Base-by-base conservation (phyloP, 1,140 invertebrate species). In the Drosophila varians region DNA sequence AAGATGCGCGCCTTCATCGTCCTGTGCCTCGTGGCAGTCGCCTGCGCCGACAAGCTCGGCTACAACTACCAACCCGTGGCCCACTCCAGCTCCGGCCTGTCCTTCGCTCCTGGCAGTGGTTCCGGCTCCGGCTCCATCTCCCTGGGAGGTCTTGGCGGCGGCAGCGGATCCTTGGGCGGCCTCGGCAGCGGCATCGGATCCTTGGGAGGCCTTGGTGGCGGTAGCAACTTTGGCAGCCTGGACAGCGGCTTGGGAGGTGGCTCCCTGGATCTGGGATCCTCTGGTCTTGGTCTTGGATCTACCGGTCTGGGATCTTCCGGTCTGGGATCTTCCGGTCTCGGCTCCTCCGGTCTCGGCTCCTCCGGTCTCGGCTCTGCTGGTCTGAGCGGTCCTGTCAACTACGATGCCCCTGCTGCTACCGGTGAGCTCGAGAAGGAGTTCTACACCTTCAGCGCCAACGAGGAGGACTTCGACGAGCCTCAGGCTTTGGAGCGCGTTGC, bases 1-100 rank as follows among this genome's bases (percentile, higher is more conserved):
- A 80, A 87, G 36, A 87, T 87, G 82, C 82, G 82, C 70, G 78
- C 69, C 49, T 89, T 86, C 34, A 61, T 87, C 47, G 71, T 90
- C 46, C 76, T 90, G 68, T 89, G 83, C 68, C 52, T 90, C 25
- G 72, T 90, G 53, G 74, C 84, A 12, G 62, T 86, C 48, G 77
- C 68, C 64, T 65, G 70, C 38, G 86, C 86, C 70, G 86, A 89
- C 31, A 86, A 89, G 16, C 69, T 89, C 7, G 86, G 86, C 71
- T 89, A 89, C 61, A 89, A 89, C 86, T 89, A 89, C 60, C 51
- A 57, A 45, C 86, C 86, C n/a, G 86, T 89, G 25, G 86, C 74
- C 55, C 86, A 89, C 66, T 89, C 86, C 45, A 58, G 9, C 47
- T 68, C 77, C 5, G 86, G 86, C 62, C 46, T 89, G 16, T 89